These are phyloP conservation scores for Conops quadrifasciatus DNA, from an alignment of 2,888 invertebrate species.

Conservation along the genomic window DNA sequence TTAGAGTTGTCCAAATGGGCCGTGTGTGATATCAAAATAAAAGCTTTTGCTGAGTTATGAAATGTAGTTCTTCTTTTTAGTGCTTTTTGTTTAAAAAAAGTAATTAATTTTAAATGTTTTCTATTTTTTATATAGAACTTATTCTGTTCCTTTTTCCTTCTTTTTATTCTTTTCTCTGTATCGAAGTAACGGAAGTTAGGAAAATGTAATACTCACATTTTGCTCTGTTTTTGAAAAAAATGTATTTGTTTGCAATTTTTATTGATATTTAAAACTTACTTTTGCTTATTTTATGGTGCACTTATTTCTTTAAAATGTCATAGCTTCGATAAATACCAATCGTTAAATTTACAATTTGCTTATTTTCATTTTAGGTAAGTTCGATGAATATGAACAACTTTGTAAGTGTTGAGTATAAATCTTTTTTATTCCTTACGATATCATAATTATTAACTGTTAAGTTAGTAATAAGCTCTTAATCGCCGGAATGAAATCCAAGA, in stretches of 20 bases:
- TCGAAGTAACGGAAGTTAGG: neutral
- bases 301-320: neutral
- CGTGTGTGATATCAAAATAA: too few species aligned
- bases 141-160: neutral
- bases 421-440: conserved; percentile 8
- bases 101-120: too few species aligned
- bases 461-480: neutral
- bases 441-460: neutral
- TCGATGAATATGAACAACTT: conserved; percentile 37
- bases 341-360: conserved; percentile 35
- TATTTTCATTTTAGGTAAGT: conserved; percentile 40
- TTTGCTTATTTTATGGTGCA: neutral
- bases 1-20: too few species aligned
- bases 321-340: neutral
- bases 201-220: neutral
- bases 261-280: neutral
- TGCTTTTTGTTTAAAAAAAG: too few species aligned
- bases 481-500: too few species aligned
- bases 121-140: neutral
- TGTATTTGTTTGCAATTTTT: neutral
- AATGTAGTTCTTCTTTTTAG: too few species aligned
- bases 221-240: neutral
- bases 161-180: neutral
- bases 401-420: conserved; percentile 40
- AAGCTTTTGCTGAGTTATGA: too few species aligned